phyloP scores from a whole-genome alignment of 2,888 invertebrate species.

The Andrena hattorfiana region DNA sequence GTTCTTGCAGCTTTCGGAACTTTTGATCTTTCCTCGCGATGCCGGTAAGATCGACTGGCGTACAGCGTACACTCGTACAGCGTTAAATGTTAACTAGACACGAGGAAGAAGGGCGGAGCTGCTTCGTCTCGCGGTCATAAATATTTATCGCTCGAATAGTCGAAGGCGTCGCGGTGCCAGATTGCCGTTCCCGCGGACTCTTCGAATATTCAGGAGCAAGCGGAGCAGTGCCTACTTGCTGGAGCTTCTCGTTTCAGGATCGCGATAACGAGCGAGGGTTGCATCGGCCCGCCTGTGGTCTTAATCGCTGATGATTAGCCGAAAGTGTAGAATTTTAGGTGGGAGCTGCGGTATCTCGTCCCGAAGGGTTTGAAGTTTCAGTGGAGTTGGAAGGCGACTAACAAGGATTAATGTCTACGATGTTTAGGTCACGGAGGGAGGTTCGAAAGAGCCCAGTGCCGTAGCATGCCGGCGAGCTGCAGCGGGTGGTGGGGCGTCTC shows the following conservation, averaged over 20 bases:
- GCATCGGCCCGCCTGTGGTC: not conserved
- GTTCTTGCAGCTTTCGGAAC: not conserved
- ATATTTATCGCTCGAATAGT: constrained; percentile 28
- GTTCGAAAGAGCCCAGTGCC: constrained; percentile 79
- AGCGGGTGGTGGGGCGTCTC: constrained; percentile 76
- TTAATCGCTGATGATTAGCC: not conserved
- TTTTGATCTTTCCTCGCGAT: not conserved
- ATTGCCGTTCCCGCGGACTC: constrained; percentile 19
- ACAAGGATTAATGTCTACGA: not conserved
- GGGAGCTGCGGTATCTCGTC: too few species aligned
- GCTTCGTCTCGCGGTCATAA: constrained; percentile 21
- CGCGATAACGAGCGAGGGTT: not conserved
- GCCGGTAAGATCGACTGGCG: not conserved
- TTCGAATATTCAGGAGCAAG: constrained; percentile 6
- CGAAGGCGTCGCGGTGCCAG: constrained; percentile 21
- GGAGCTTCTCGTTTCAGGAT: not conserved
- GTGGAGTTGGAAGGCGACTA: not conserved
- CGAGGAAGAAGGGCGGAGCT: constrained; percentile 2
- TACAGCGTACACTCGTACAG: not conserved
- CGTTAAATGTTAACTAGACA: constrained; percentile 29
- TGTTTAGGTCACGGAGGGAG: constrained; percentile 77
- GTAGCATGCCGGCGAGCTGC: constrained; percentile 81
- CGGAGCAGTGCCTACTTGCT: not conserved
- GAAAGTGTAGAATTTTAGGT: not conserved
- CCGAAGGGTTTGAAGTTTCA: not conserved